phyloP scores from a whole-genome alignment of 2,888 invertebrate genomes.

The Andrena bicolor region DNA sequence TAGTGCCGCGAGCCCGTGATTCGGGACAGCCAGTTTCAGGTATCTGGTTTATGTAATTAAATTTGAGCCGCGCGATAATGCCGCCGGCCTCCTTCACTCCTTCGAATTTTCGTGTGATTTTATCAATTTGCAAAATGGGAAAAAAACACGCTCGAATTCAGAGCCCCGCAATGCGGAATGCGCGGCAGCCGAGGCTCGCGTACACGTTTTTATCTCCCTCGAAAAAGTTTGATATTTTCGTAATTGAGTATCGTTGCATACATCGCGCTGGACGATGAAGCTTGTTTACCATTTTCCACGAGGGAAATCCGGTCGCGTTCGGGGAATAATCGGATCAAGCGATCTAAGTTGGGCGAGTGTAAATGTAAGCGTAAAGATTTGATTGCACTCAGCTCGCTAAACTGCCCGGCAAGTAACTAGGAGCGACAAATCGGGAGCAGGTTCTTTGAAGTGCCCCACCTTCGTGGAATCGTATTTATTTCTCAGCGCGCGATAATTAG shows the following conservation, averaged over 20 bases:
- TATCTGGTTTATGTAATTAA: slow-evolving; percentile 33
- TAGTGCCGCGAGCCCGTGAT: background rate
- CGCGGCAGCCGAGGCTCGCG: background rate
- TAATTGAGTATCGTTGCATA: slow-evolving; percentile 25
- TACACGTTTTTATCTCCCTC: slow-evolving; percentile 5
- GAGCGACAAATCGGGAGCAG: slow-evolving; percentile 34
- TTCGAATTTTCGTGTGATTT: background rate
- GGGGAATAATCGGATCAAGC: slow-evolving; percentile 26
- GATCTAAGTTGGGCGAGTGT: slow-evolving; percentile 11
- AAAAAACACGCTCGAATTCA: slow-evolving; percentile 6
- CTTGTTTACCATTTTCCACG: slow-evolving; percentile 8
- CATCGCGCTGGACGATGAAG: background rate
- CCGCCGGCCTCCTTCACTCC: background rate
- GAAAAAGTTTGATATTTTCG: slow-evolving; percentile 10
- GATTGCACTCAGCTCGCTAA: slow-evolving; percentile 12
- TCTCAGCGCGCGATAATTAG: slow-evolving; percentile 32
- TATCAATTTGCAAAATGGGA: background rate
- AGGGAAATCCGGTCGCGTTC: background rate
- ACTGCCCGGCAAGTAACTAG: slow-evolving; percentile 34
- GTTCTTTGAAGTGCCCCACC: slow-evolving; percentile 24
- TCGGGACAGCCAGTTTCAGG: slow-evolving; percentile 11
- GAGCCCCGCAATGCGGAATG: background rate
- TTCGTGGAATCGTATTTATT: slow-evolving; percentile 26
- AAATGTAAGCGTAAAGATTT: slow-evolving; percentile 22
- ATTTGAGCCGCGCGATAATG: slow-evolving; percentile 19